Conservation (phyloP, 2,888 invertebrate genomes). For the Agelastica alni region DNA sequence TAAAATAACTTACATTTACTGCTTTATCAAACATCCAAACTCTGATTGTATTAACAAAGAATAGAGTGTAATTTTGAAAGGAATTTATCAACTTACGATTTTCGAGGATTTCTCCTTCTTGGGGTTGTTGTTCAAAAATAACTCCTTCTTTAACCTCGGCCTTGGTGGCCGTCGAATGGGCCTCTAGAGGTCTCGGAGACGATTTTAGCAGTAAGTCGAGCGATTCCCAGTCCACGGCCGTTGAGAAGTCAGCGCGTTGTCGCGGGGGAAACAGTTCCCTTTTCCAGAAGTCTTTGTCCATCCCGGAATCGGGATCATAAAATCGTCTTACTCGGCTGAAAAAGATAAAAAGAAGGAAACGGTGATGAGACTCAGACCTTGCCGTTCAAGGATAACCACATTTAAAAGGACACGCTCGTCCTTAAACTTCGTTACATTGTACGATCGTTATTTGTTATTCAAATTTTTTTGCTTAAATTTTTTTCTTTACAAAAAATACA, state of each 20-base stretch:
- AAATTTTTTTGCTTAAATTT: no score
- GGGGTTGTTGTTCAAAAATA: conserved; percentile 3
- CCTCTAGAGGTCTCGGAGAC: not conserved
- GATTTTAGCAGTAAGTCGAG: not conserved
- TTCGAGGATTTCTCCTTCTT: conserved; percentile 3
- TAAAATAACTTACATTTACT: no score
- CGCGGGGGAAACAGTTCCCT: conserved; percentile 13
- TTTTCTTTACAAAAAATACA: no score
- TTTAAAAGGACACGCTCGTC: no score
- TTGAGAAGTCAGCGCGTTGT: conserved; percentile 1
- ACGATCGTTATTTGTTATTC: no score
- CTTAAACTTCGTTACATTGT: no score
- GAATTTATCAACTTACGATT: conserved; percentile 6
- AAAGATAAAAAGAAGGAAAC: not conserved
- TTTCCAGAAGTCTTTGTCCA: conserved; percentile 28
- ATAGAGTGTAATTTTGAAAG: no score
- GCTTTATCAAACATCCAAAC: no score
- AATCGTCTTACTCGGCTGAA: not conserved
- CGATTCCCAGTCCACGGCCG: not conserved
- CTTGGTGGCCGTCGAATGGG: not conserved
- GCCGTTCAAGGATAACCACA: no score
- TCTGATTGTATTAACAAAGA: no score
- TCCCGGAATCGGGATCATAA: conserved; percentile 17
- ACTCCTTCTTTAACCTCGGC: not conserved
- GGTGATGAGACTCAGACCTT: no score